Evolutionary conservation across 2,113 vertebrate genomes (phyloP), one percentile per base, ranked within the genome.

Genomic region (Gopherus flavomarginatus): DNA sequence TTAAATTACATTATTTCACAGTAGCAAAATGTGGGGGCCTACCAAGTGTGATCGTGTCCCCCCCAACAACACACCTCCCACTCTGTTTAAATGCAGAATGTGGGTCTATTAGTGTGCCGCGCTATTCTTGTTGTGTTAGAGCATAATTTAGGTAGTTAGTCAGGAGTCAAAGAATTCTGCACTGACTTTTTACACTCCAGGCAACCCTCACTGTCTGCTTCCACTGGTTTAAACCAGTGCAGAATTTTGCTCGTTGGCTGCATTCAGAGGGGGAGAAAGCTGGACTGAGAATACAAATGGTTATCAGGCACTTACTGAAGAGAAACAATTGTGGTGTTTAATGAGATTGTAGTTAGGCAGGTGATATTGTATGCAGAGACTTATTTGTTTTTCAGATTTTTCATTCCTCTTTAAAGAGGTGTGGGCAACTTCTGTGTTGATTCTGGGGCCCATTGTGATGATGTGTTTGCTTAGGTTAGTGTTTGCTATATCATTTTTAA

Each of bases 361-460:
- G 85, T 88, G 86, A 12, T 42, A 42, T 10, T 29, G 24, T 57
- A 90, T 19, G 69, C 26, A 4, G 31, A 27, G 26, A 31, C 35
- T 0, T 87, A 22, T 90, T 92, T 94, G 38, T 11, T 65, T 57
- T 94, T 89, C 72, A 82, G 49, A 91, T 87, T 49, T 93, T 1
- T 56, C 80, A 52, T 94, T 94, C 65, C 27, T 90, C 53, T 6
- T 3, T 86, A 38, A 85, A 57, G 52, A 49, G 5, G 4, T 11
- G 8, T 4, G 4, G 47, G 38, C 42, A 65, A 38, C 62, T 93
- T 88, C 44, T 91, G 29, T n/a, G 3, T 86, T 89, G 31, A 44
- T 88, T 96, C 75, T 4, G 5, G 57, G 49, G 35, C 57, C 56
- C 29, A 53, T 69, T 8, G 1, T 54, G 56, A 29, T 53, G 59